A percentile compares a stretch with the other conserved stretches of the same genome.
phyloP scores from a whole-genome alignment of 2,113 vertebrate species.

The Misgurnus anguillicaudatus region DNA sequence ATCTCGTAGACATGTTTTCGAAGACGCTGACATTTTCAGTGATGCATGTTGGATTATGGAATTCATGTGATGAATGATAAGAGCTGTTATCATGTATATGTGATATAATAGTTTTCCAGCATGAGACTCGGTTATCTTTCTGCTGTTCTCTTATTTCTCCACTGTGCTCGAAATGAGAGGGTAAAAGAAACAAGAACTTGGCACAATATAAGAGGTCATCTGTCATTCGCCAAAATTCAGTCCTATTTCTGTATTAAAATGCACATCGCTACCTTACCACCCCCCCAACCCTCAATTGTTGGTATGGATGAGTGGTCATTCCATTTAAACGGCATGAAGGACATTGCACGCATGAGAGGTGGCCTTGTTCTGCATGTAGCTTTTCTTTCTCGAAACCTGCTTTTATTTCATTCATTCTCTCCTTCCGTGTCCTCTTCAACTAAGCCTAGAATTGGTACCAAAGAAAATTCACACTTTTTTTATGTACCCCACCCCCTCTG shows the following conservation, averaged over 20 bases:
- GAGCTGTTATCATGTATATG: constrained; percentile 10
- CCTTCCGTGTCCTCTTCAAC: not conserved
- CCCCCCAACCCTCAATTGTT: not conserved
- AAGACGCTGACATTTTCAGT: not conserved
- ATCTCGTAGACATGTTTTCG: not conserved
- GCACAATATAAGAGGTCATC: constrained; percentile 5
- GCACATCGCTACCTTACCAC: not conserved
- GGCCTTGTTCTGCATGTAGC: constrained; percentile 39
- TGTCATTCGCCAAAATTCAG: not conserved
- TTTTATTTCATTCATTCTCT: constrained; percentile 38
- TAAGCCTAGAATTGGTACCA: not conserved
- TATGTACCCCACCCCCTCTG: not conserved
- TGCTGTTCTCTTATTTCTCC: not conserved
- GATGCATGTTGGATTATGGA: constrained; percentile 1
- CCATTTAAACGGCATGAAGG: constrained; percentile 37
- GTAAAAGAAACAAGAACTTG: constrained; percentile 24
- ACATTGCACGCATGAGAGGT: constrained; percentile 18
- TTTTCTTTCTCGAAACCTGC: constrained; percentile 20
- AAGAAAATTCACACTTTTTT: constrained; percentile 1
- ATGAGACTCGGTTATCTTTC: not conserved
- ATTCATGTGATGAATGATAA: constrained; percentile 10
- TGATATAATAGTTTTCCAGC: constrained; percentile 25
- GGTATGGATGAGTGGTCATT: constrained; percentile 37
- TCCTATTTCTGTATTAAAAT: constrained; percentile 16
- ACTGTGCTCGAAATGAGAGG: constrained; percentile 2